Percentiles rank a stretch among this genome's conserved stretches.
Evolutionary conservation across 2,888 invertebrate species (phyloP).

Genomic region (Resseliella maxima): DNA sequence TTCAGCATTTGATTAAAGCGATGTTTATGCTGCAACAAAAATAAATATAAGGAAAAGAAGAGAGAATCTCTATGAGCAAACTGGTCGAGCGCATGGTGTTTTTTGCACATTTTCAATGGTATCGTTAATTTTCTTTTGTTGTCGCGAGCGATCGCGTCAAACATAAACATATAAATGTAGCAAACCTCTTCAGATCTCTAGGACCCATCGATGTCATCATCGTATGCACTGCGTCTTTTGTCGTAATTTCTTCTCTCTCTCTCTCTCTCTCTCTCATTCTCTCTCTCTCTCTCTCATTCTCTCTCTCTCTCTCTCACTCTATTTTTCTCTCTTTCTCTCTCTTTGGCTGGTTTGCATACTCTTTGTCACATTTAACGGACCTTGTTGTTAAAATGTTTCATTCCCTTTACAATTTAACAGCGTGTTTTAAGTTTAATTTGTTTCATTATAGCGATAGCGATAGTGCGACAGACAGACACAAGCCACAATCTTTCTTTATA

Average conservation of each 20-base stretch:
- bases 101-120: conserved; percentile 42
- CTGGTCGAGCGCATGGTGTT: neutral
- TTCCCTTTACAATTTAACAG: conserved; percentile 53
- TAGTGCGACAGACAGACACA: neutral
- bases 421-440: conserved; percentile 49
- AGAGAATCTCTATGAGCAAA: neutral
- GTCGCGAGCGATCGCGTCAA: conserved; percentile 44
- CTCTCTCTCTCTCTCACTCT: no score
- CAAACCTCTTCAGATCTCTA: conserved; percentile 43
- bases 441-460: conserved; percentile 38
- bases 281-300: no score
- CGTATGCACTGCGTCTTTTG: neutral
- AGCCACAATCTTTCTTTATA: neutral
- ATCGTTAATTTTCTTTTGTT: conserved; percentile 53
- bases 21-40: no score
- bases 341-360: neutral
- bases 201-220: conserved; percentile 45
- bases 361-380: conserved; percentile 44
- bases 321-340: neutral
- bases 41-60: neutral
- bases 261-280: no score
- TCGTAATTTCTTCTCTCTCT: neutral
- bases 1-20: conserved; percentile 20
- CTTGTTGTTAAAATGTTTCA: conserved; percentile 12
- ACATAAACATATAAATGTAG: conserved; percentile 41